Conservation (phyloP, 2,113 vertebrate species). For the Montifringilla adamsi region DNA sequence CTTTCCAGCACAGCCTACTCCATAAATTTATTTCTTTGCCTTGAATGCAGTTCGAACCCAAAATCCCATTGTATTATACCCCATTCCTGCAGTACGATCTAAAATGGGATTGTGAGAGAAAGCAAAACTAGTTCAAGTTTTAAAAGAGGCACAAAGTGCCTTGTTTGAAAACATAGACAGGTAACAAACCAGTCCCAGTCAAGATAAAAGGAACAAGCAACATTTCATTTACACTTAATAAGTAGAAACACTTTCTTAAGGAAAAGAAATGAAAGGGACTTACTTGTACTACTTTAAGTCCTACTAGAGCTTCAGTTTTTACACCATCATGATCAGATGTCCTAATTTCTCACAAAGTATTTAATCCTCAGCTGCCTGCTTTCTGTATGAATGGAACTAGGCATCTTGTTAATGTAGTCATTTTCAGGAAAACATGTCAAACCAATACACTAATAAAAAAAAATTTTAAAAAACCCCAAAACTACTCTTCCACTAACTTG, state of each 20-base stretch:
- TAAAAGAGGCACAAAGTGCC: neutral
- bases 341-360: neutral
- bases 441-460: neutral
- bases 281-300: neutral
- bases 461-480: neutral
- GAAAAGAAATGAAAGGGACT: neutral
- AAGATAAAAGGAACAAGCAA: neutral
- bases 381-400: neutral
- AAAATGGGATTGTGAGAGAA: neutral
- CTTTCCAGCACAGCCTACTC: neutral
- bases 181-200: neutral
- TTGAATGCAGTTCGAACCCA: neutral
- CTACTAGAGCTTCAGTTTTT: neutral
- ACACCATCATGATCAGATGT: neutral
- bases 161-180: neutral
- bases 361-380: neutral
- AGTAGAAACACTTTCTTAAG: neutral
- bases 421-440: neutral
- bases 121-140: neutral
- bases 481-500: neutral
- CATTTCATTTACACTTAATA: neutral
- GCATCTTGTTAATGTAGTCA: neutral
- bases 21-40: neutral
- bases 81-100: neutral
- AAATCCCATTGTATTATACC: neutral